phyloP scores from a whole-genome alignment of 2,113 vertebrate species.

The Calypte anna region DNA sequence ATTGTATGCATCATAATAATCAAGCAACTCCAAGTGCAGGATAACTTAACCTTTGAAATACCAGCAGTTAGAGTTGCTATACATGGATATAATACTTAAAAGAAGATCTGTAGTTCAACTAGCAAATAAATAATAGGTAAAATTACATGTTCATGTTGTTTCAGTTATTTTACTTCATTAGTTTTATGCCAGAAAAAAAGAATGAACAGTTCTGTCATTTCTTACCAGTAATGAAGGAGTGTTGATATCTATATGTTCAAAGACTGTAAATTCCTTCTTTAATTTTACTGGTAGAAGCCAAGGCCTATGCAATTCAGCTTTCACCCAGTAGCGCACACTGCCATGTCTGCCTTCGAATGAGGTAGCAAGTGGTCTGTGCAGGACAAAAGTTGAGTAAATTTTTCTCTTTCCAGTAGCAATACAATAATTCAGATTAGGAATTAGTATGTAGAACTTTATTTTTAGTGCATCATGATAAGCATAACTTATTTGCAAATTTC shows the following conservation, averaged over 20 bases:
- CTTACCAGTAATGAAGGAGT: slow-evolving; percentile 96
- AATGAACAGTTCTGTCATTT: slow-evolving; percentile 59
- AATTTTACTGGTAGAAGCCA: slow-evolving; percentile 99
- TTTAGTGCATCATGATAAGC: slow-evolving; percentile 39
- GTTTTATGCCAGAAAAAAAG: slow-evolving; percentile 63
- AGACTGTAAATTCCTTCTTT: slow-evolving; percentile 99
- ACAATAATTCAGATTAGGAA: slow-evolving; percentile 10
- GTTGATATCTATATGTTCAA: slow-evolving; percentile 99
- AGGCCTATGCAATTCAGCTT: slow-evolving; percentile 97
- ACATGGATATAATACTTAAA: slow-evolving; percentile 11
- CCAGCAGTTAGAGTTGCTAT: background rate
- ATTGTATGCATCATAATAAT: background rate
- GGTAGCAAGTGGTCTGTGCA: slow-evolving; percentile 93
- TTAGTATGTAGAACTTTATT: slow-evolving; percentile 40
- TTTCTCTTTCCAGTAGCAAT: slow-evolving; percentile 47
- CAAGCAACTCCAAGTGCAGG: slow-evolving; percentile 34
- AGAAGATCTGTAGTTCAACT: background rate
- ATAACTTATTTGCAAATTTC: slow-evolving; percentile 46
- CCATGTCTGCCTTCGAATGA: slow-evolving; percentile 99
- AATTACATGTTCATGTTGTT: slow-evolving; percentile 13
- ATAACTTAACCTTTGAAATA: slow-evolving; percentile 9
- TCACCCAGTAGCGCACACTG: slow-evolving; percentile 99
- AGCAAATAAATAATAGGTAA: background rate
- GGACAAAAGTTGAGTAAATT: slow-evolving; percentile 64
- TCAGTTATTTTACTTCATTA: slow-evolving; percentile 26